Percentiles rank a stretch among this genome's conserved stretches.
These are phyloP conservation scores for Embidobia sp. DNA, from an alignment of 2,888 invertebrate genomes.

Conservation along the genomic window DNA sequence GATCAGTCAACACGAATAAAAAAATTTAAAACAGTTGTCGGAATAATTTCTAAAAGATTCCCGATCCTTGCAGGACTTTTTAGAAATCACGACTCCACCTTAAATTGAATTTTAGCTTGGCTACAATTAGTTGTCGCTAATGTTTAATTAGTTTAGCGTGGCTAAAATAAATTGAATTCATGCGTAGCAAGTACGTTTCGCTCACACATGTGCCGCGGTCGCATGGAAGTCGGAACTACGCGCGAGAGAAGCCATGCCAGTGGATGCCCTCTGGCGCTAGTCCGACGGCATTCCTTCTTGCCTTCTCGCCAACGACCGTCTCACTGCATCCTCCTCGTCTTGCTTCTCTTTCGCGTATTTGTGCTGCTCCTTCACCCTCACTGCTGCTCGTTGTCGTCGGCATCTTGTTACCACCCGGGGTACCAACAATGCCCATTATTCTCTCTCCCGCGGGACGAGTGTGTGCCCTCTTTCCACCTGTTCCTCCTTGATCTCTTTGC, in stretches of 20 bases:
- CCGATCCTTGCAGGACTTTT: too few relatives aligned
- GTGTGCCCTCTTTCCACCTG: constrained; percentile 65
- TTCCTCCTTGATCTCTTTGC: constrained; percentile 59
- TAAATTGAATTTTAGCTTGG: constrained; percentile 20
- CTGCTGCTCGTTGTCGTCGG: constrained; percentile 69
- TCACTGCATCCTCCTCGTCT: constrained; percentile 72
- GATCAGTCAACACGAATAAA: too few relatives aligned
- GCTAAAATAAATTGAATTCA: too few relatives aligned
- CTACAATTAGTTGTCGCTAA: too few relatives aligned
- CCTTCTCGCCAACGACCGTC: constrained; percentile 69
- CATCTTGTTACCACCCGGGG: constrained; percentile 67
- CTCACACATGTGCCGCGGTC: constrained; percentile 43
- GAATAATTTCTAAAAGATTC: too few relatives aligned
- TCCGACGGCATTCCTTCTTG: constrained; percentile 81
- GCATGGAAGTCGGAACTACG: constrained; percentile 67
- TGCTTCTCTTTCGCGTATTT: constrained; percentile 69
- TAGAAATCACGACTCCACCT: too few relatives aligned
- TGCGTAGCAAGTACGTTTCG: constrained; percentile 51
- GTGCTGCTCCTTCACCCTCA: constrained; percentile 48
- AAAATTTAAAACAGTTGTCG: too few relatives aligned
- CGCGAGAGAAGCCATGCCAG: constrained; percentile 71
- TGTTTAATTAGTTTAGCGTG: too few relatives aligned
- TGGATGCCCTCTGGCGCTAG: constrained; percentile 80
- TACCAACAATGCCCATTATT: constrained; percentile 61
- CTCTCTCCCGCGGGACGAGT: constrained; percentile 42